These are phyloP conservation scores for Epinotia bilunana DNA, from an alignment of 2,888 invertebrate species.

Conservation along the genomic window DNA sequence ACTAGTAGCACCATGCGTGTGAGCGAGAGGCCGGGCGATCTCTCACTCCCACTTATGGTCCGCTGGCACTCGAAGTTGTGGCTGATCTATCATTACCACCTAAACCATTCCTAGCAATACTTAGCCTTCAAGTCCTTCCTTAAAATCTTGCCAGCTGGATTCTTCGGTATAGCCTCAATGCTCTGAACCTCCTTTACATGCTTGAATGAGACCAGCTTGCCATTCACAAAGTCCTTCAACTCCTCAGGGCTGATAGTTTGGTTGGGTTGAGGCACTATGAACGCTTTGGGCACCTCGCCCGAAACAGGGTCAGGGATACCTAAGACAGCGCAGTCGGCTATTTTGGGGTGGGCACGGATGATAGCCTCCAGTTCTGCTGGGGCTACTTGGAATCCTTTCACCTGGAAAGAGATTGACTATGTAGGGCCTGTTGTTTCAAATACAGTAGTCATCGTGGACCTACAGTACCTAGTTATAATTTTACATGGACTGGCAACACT, in stretches of 20 bases:
- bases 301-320: conserved; percentile 88
- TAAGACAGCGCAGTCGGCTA: conserved; percentile 93
- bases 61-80: too few relatives aligned
- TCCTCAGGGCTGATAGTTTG: conserved; percentile 80
- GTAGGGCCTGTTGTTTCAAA: too few relatives aligned
- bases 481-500: too few relatives aligned
- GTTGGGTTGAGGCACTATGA: conserved; percentile 83
- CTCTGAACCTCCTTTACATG: conserved; percentile 87
- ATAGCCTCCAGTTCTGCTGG: conserved; percentile 94
- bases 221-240: conserved; percentile 86
- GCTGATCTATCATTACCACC: not conserved
- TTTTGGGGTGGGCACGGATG: conserved; percentile 88
- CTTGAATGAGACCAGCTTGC: conserved; percentile 90
- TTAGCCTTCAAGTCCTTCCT: conserved; percentile 84
- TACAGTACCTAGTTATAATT: too few relatives aligned
- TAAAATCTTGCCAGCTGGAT: conserved; percentile 90
- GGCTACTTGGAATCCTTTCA: conserved; percentile 91
- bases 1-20: too few relatives aligned
- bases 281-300: conserved; percentile 93
- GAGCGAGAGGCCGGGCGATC: too few relatives aligned
- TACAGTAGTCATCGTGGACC: too few relatives aligned
- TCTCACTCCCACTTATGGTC: too few relatives aligned
- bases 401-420: conserved; percentile 62
- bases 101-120: conserved; percentile 56
- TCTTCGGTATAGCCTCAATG: conserved; percentile 89